A percentile compares a stretch with the other conserved stretches of the same genome.
Evolutionary conservation across 2,888 invertebrate genomes (phyloP).

Genomic region (Tenthredo scrophulariae): DNA sequence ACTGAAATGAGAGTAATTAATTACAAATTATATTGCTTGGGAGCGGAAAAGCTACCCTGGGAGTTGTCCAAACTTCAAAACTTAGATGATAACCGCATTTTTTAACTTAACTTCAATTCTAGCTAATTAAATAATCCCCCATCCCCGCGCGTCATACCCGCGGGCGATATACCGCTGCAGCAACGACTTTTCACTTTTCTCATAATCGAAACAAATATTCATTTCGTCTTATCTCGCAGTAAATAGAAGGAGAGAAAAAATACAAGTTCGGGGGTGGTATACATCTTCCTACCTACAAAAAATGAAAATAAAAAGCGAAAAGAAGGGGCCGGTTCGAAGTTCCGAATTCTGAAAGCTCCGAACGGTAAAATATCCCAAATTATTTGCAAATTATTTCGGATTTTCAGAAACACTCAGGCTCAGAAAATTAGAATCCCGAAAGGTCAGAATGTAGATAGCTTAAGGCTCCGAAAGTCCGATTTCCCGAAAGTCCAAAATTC

Average conservation of each 20-base stretch:
- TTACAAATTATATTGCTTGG: constrained; percentile 51
- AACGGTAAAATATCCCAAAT: too few relatives aligned
- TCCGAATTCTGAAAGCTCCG: too few relatives aligned
- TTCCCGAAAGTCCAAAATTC: too few relatives aligned
- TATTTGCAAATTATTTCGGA: too few relatives aligned
- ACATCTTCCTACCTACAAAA: background rate
- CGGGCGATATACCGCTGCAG: background rate
- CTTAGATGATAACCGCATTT: constrained; percentile 51
- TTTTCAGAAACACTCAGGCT: too few relatives aligned
- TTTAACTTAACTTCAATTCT: constrained; percentile 53
- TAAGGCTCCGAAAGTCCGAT: too few relatives aligned
- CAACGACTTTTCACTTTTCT: background rate
- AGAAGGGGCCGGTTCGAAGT: too few relatives aligned
- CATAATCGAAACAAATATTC: constrained; percentile 29
- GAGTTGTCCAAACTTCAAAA: constrained; percentile 51
- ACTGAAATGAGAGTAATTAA: constrained; percentile 56
- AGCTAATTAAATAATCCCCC: constrained; percentile 47
- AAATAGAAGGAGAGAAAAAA: background rate
- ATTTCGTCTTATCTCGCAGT: background rate
- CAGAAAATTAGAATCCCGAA: too few relatives aligned
- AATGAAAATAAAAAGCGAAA: too few relatives aligned
- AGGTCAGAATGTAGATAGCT: too few relatives aligned
- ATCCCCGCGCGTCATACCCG: background rate
- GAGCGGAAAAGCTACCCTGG: constrained; percentile 46
- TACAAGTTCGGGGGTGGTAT: background rate